phyloP scores from a whole-genome alignment of 2,797 vertebrate genomes.

The Dicrostonyx torquatus region DNA sequence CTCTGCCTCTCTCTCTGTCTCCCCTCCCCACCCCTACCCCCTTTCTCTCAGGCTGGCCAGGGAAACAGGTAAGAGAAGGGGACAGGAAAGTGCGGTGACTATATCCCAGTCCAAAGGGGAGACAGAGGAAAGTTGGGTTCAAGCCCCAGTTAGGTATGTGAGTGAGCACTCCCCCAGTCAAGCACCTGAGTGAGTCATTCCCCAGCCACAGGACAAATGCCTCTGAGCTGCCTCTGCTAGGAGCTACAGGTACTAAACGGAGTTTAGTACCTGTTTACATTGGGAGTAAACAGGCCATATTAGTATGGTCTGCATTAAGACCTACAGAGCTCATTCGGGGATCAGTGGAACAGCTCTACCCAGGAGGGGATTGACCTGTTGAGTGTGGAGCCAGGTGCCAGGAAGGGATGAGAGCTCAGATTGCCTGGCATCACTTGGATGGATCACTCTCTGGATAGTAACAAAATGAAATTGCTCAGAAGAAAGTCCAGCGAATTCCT shows the following conservation, averaged over 20 bases:
- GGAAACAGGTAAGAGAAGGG: background rate
- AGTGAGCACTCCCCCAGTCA: background rate
- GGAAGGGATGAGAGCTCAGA: background rate
- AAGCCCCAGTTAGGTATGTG: background rate
- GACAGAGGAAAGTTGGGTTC: background rate
- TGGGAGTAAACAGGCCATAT: background rate
- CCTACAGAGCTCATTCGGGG: background rate
- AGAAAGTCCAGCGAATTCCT: background rate
- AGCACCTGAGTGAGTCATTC: background rate
- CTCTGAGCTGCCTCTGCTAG: background rate
- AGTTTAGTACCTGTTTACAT: background rate
- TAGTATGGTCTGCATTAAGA: background rate
- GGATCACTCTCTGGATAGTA: background rate
- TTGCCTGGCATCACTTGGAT: background rate
- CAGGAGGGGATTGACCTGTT: background rate
- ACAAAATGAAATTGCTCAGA: conserved; percentile 18
- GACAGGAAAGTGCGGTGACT: background rate
- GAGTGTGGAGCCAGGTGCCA: background rate
- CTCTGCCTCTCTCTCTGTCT: background rate
- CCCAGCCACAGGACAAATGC: background rate
- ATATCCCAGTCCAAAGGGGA: background rate
- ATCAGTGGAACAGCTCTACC: background rate
- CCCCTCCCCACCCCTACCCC: too few relatives aligned
- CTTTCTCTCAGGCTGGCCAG: background rate
- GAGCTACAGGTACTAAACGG: background rate